Evolutionary conservation across 2,797 vertebrate genomes (phyloP), one percentile per base, ranked within the genome.

Genomic region (Aplochiton taeniatus): DNA sequence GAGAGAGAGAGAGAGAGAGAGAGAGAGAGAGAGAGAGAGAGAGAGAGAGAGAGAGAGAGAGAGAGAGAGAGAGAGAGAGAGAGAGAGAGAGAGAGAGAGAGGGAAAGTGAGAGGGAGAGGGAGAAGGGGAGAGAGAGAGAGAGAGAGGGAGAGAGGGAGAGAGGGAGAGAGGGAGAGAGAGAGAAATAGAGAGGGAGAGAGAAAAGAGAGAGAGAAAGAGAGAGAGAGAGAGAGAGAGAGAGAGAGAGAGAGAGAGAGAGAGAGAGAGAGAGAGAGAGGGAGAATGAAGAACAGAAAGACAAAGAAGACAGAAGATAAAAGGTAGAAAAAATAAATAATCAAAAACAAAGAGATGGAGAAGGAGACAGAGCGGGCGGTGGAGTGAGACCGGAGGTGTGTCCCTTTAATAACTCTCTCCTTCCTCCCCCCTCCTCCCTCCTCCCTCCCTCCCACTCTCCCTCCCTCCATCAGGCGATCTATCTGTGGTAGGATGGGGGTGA

Each of bases 401-500:
- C 61, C 52, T 66, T 31, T 31, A 31, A 31, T 31, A 6, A 31
- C 31, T 31, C 31, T 31, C 31, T 31, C 31, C 31, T 31, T 31
- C 6, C 31, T 31, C 69, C 63, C 74, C 14, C 52, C 14, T 42
- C 18, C 31, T 41, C 41, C 31, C 13, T 11, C 50, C 47, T 0
- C 57, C 60, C 52, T 55, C 69, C 69, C 59, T 68, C 74, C 72
- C 69, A 59, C 70, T 42, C 66, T 72, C 68, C 73, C 79, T 66
- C 88, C 86, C 92, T 93, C 90, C 90, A 93, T 93, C 90, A 92
- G 87, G 56, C 74, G 79, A 86, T 56, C 74, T 79, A 85, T 83
- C 87, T 86, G 84, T 81, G 68, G 78, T 82, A 85, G 80, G 76
- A 91, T 88, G 86, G 63, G 81, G 77, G 86, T 79, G 70, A 86